Evolutionary conservation across 2,888 invertebrate genomes (phyloP).

Genomic region (Campoplex nolae): DNA sequence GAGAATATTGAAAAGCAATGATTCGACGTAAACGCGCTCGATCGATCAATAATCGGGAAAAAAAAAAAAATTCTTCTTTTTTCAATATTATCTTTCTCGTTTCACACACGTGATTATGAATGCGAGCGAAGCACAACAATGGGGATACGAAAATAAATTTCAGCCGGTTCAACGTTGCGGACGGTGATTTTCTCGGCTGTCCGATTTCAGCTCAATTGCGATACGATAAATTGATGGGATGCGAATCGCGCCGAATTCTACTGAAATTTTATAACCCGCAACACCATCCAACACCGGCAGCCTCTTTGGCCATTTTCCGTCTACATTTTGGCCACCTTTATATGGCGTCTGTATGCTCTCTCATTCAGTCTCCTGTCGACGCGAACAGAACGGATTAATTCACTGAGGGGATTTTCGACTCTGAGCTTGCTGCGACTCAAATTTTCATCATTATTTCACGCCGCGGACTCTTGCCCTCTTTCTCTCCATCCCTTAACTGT

Average conservation of each 20-base stretch:
- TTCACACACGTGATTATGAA: not conserved
- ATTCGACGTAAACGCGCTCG: not conserved
- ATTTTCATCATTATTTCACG: constrained; percentile 68
- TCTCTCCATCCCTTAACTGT: constrained; percentile 1
- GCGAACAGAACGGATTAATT: constrained; percentile 61
- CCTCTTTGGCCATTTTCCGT: constrained; percentile 20
- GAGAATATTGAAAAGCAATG: constrained; percentile 85
- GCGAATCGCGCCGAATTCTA: constrained; percentile 72
- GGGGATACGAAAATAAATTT: constrained; percentile 3
- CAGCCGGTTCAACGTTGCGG: constrained; percentile 27
- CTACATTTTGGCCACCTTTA: constrained; percentile 13
- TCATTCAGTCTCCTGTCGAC: constrained; percentile 13
- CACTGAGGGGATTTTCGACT: constrained; percentile 52
- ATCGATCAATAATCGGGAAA: not conserved
- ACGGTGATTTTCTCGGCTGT: constrained; percentile 66
- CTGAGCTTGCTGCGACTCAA: constrained; percentile 47
- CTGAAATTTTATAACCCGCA: constrained; percentile 70
- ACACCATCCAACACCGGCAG: not conserved
- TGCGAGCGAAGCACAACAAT: not conserved
- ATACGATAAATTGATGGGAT: constrained; percentile 72
- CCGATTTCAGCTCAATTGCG: constrained; percentile 65
- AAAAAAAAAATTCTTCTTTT: not conserved
- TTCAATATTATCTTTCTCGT: not conserved
- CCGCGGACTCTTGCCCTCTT: constrained; percentile 7
- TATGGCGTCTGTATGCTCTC: constrained; percentile 2